Percentiles rank a stretch among this genome's conserved stretches.
Evolutionary conservation across 2,888 invertebrate genomes (phyloP).

Genomic region (Zygogramma bicolorata): DNA sequence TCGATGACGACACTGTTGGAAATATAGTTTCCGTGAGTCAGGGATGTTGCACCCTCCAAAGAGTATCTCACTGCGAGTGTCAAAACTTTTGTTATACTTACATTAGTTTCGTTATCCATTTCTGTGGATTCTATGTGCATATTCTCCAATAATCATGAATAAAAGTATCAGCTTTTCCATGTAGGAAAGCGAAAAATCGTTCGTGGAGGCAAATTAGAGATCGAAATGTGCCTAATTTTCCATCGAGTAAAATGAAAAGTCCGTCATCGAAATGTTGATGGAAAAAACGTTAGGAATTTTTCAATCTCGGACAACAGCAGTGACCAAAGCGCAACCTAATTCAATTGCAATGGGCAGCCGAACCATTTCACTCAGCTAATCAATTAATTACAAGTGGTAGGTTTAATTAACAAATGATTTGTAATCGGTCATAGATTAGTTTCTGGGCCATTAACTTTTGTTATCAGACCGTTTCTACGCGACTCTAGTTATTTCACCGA

Average conservation of each 20-base stretch:
- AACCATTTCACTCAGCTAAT: conserved; percentile 30
- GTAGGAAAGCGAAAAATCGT: too few relatives aligned
- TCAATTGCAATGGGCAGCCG: conserved; percentile 10
- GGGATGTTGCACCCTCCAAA: too few relatives aligned
- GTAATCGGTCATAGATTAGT: conserved; percentile 49
- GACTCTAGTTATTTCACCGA: conserved; percentile 36
- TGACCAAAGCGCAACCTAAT: neutral
- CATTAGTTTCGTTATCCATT: too few relatives aligned
- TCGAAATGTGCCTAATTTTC: too few relatives aligned
- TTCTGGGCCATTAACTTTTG: conserved; percentile 47
- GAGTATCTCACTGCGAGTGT: too few relatives aligned
- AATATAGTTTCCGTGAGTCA: too few relatives aligned
- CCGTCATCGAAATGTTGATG: neutral
- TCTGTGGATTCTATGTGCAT: too few relatives aligned
- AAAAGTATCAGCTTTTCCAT: too few relatives aligned
- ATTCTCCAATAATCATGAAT: too few relatives aligned
- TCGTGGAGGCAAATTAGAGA: too few relatives aligned
- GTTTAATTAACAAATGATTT: conserved; percentile 52
- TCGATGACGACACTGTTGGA: too few relatives aligned
- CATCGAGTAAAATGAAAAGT: neutral
- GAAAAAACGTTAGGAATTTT: neutral
- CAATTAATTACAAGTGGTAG: conserved; percentile 47
- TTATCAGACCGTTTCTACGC: conserved; percentile 44
- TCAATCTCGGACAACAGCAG: neutral
- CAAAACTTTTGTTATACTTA: too few relatives aligned